Percentiles rank a stretch among this genome's conserved stretches.
These are phyloP conservation scores for Drepana falcataria DNA, from an alignment of 2,888 invertebrate species.

Conservation along the genomic window DNA sequence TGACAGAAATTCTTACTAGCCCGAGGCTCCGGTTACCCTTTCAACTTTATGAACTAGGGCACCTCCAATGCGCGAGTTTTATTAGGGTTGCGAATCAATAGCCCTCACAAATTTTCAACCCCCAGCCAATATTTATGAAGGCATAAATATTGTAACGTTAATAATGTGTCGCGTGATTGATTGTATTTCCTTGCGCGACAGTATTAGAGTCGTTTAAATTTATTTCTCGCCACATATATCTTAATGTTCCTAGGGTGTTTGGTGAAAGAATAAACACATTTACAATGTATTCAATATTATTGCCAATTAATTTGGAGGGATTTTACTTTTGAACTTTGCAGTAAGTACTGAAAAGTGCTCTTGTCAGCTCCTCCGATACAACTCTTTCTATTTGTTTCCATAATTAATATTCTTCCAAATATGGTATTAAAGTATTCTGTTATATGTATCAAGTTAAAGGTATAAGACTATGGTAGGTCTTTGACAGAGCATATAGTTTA, in stretches of 20 bases:
- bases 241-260: neutral
- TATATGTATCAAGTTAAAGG: neutral
- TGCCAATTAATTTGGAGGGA: too few relatives aligned
- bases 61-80: constrained; percentile 62
- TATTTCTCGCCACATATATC: neutral
- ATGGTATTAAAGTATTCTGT: too few relatives aligned
- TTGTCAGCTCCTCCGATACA: too few relatives aligned
- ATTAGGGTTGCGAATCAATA: constrained; percentile 73
- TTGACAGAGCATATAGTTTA: neutral
- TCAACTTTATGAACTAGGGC: constrained; percentile 59
- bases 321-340: too few relatives aligned
- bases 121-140: constrained; percentile 44
- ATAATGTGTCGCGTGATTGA: constrained; percentile 35
- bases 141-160: constrained; percentile 27
- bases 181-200: constrained; percentile 15
- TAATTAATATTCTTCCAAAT: too few relatives aligned
- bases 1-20: constrained; percentile 49
- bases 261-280: too few relatives aligned
- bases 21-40: constrained; percentile 48
- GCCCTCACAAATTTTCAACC: constrained; percentile 41
- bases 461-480: neutral
- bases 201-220: neutral
- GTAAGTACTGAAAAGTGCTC: too few relatives aligned
- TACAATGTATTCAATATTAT: too few relatives aligned
- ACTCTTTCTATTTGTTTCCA: too few relatives aligned